Conservation (phyloP, 2,113 vertebrate species). For the Apteryx mantelli region DNA sequence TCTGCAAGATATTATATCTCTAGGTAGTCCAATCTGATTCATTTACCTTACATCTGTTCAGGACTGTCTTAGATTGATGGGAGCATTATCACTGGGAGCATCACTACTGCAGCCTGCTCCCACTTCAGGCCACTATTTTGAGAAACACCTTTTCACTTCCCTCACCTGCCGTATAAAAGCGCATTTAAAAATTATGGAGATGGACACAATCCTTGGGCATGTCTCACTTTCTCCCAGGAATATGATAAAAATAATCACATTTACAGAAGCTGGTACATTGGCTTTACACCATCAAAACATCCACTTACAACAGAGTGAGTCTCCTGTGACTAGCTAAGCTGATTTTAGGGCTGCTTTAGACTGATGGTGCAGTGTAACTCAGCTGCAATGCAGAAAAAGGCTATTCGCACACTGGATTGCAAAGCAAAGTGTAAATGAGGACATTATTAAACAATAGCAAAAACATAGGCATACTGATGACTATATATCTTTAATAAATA, state of each 20-base stretch:
- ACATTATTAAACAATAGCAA: neutral
- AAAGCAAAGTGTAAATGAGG: neutral
- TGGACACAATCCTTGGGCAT: neutral
- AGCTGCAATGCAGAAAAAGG: neutral
- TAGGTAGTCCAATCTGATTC: neutral
- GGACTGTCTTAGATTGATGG: neutral
- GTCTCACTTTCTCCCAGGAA: neutral
- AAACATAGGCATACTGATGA: neutral
- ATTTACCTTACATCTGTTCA: neutral
- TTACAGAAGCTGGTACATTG: neutral
- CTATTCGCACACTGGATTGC: neutral
- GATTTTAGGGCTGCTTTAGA: conserved; percentile 21
- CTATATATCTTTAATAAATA: neutral
- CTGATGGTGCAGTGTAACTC: neutral
- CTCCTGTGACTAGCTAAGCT: conserved; percentile 10
- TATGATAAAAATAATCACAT: neutral
- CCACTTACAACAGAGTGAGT: neutral
- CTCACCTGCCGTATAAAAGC: neutral
- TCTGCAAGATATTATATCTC: neutral
- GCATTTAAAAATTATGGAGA: neutral
- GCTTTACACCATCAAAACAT: neutral
- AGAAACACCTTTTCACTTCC: neutral
- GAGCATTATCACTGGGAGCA: neutral
- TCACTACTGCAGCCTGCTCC: neutral
- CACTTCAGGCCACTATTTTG: neutral